Evolutionary conservation across 2,888 invertebrate genomes (phyloP).

Genomic region (Endomychus coccineus): DNA sequence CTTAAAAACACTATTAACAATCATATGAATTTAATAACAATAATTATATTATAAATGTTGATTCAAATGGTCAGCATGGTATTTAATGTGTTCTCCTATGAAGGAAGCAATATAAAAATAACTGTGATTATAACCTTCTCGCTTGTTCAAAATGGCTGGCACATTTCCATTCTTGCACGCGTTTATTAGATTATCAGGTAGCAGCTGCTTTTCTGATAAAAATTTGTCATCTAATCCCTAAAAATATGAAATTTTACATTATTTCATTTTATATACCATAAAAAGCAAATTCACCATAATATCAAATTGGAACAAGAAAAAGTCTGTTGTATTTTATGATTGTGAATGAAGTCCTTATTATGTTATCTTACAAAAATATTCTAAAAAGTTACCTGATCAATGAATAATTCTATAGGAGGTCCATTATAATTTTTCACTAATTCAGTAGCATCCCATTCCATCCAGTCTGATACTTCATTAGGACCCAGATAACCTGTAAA

Average conservation of each 20-base stretch:
- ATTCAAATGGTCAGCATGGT: too few species aligned
- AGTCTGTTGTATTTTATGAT: conserved; percentile 1
- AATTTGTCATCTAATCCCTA: conserved; percentile 82
- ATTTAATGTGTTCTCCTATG: conserved; percentile 85
- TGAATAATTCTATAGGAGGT: conserved; percentile 70
- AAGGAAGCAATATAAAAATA: conserved; percentile 90
- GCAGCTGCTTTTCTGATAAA: conserved; percentile 63
- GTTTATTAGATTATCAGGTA: conserved; percentile 74
- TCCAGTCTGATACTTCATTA: conserved; percentile 57
- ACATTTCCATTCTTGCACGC: conserved; percentile 65
- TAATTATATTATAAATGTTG: too few species aligned
- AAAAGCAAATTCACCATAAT: too few species aligned
- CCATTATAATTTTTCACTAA: conserved; percentile 77
- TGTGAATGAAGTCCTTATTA: too few species aligned
- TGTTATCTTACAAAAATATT: conserved; percentile 8
- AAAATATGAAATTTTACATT: conserved; percentile 23
- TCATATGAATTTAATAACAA: too few species aligned
- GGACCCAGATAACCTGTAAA: conserved; percentile 74
- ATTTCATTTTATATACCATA: too few species aligned
- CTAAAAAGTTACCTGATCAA: conserved; percentile 69
- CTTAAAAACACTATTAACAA: too few species aligned
- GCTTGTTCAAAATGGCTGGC: conserved; percentile 60
- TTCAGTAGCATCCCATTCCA: conserved; percentile 82
- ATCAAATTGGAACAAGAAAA: too few species aligned
- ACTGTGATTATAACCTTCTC: conserved; percentile 90